A percentile compares a stretch with the other conserved stretches of the same genome.
Conservation (phyloP, 37 sponge, comb jelly and placozoan species). For the Hexactinellida sp. region DNA sequence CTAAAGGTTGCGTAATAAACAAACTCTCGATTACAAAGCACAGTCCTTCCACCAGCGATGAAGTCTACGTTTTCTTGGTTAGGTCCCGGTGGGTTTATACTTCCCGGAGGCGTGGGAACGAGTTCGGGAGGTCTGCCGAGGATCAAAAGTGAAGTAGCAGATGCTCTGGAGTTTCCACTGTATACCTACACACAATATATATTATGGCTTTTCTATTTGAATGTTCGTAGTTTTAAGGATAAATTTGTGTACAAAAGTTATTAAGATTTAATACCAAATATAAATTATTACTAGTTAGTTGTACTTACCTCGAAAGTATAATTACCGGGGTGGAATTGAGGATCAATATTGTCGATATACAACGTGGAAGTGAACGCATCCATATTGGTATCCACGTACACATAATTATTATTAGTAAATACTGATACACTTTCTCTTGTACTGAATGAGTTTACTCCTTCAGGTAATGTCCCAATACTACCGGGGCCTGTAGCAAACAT, state of each 20-base stretch:
- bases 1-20: neutral
- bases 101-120: neutral
- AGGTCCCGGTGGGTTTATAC: neutral
- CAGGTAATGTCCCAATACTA: neutral
- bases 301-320: slow-evolving; percentile 1
- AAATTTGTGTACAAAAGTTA: no score
- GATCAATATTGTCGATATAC: neutral
- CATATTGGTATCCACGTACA: neutral
- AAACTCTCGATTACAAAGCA: neutral
- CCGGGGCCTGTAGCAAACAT: neutral
- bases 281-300: no score
- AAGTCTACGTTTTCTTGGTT: neutral
- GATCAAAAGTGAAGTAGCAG: neutral
- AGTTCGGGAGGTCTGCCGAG: neutral
- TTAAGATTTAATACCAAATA: no score
- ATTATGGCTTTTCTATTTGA: no score
- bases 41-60: neutral
- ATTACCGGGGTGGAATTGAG: neutral
- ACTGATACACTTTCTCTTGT: neutral
- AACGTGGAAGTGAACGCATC: neutral
- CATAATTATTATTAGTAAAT: neutral
- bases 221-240: no score
- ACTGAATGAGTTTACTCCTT: neutral
- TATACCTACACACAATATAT: neutral
- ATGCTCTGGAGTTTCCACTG: neutral